Conservation (phyloP, 2,888 invertebrate species). For the Archips xylosteana region DNA sequence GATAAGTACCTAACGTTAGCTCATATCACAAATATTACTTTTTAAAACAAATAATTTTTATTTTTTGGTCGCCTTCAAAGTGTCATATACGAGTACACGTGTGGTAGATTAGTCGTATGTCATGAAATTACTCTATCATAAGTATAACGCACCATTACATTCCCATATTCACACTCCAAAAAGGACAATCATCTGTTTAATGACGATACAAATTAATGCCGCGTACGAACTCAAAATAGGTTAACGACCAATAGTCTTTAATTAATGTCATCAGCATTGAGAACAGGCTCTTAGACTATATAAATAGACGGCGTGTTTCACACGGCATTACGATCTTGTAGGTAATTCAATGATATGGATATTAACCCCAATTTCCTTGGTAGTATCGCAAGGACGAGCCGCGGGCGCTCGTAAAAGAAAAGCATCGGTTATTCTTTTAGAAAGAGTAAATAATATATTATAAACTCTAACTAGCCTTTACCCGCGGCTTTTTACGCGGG, state of each 20-base stretch:
- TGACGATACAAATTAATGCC: slow-evolving; percentile 46
- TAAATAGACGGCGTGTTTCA: slow-evolving; percentile 35
- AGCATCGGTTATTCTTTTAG: not conserved
- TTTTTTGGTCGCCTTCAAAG: not conserved
- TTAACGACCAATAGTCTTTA: slow-evolving; percentile 74
- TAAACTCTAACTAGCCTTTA: no score
- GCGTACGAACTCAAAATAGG: slow-evolving; percentile 61
- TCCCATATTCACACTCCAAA: slow-evolving; percentile 13
- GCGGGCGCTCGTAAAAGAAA: not conserved
- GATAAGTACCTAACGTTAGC: no score
- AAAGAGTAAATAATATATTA: not conserved
- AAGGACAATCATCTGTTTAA: slow-evolving; percentile 37
- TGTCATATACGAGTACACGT: not conserved
- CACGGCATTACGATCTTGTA: slow-evolving; percentile 25
- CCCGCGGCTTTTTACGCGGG: no score
- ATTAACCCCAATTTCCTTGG: slow-evolving; percentile 20
- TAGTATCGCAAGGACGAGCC: not conserved
- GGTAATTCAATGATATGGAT: slow-evolving; percentile 19
- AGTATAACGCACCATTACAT: not conserved
- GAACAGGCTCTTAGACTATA: slow-evolving; percentile 19
- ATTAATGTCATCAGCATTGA: slow-evolving; percentile 59
- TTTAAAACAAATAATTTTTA: not conserved
- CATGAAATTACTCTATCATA: not conserved
- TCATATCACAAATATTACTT: no score
- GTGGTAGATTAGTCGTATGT: not conserved